phyloP scores from a whole-genome alignment of 2,113 vertebrate species.

The Rhinogobius similis region DNA sequence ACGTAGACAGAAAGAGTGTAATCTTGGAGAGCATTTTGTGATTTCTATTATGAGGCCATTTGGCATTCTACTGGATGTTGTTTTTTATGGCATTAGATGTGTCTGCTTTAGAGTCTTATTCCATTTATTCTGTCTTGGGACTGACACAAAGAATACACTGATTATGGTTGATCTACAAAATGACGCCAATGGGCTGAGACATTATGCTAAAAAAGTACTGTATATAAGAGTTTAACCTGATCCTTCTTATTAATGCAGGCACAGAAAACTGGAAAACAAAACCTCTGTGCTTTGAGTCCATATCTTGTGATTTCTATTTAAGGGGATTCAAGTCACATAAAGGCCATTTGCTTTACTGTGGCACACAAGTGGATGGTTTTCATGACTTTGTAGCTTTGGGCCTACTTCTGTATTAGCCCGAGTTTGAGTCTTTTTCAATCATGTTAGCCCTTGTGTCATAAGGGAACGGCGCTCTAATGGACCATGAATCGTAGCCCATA shows the following conservation, averaged over 20 bases:
- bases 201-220: background rate
- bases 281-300: background rate
- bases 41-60: slow-evolving; percentile 18
- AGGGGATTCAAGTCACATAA: slow-evolving; percentile 31
- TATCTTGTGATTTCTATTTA: slow-evolving; percentile 23
- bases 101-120: background rate
- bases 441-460: slow-evolving; percentile 24
- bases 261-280: background rate
- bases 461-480: slow-evolving; percentile 33
- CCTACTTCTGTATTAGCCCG: slow-evolving; percentile 35
- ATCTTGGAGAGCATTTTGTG: slow-evolving; percentile 8
- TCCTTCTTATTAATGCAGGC: background rate
- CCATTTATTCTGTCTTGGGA: background rate
- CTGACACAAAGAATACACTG: background rate
- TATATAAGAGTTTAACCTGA: background rate
- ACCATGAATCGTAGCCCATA: slow-evolving; percentile 13
- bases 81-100: background rate
- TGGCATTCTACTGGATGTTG: background rate
- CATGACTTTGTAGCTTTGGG: slow-evolving; percentile 35
- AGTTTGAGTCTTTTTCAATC: slow-evolving; percentile 37
- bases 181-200: background rate
- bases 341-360: slow-evolving; percentile 13
- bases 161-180: background rate
- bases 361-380: slow-evolving; percentile 21
- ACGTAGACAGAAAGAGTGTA: slow-evolving; percentile 8